These are phyloP conservation scores for Sebastes nivosus DNA, from an alignment of 2,797 vertebrate species.

Conservation along the genomic window DNA sequence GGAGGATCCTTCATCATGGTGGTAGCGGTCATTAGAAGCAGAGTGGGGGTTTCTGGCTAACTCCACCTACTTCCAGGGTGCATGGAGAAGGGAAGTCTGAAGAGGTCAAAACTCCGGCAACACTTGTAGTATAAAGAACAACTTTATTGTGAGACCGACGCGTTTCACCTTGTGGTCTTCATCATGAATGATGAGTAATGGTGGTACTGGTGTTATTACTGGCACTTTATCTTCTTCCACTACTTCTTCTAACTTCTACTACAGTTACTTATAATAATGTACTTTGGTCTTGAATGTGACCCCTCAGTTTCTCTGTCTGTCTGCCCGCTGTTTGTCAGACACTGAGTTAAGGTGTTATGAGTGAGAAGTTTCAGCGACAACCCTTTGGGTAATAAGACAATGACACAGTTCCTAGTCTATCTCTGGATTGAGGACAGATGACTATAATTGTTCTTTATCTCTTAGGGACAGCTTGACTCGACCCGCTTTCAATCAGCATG, in stretches of 20 bases:
- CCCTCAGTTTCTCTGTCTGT: neutral
- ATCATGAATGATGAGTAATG: neutral
- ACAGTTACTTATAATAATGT: neutral
- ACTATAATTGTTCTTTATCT: slow-evolving; percentile 86
- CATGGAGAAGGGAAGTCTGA: too few species aligned
- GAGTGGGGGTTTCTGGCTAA: too few species aligned
- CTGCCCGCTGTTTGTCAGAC: slow-evolving; percentile 45
- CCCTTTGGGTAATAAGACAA: slow-evolving; percentile 81
- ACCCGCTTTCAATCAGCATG: slow-evolving; percentile 62
- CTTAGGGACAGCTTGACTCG: slow-evolving; percentile 72
- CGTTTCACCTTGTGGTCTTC: too few species aligned
- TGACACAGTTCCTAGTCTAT: slow-evolving; percentile 86
- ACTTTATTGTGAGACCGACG: too few species aligned
- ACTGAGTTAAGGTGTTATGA: slow-evolving; percentile 58
- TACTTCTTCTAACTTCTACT: neutral
- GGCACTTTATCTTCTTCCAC: neutral
- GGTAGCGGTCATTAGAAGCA: neutral
- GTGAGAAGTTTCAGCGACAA: slow-evolving; percentile 59
- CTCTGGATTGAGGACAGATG: slow-evolving; percentile 85
- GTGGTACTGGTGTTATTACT: neutral
- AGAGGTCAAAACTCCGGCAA: too few species aligned
- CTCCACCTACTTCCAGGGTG: too few species aligned
- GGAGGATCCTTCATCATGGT: neutral
- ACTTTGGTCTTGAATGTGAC: neutral
- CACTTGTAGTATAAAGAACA: too few species aligned